Evolutionary conservation across 2,888 invertebrate genomes (phyloP), one percentile per base, ranked within the genome.

Genomic region (Tortrix viridana): DNA sequence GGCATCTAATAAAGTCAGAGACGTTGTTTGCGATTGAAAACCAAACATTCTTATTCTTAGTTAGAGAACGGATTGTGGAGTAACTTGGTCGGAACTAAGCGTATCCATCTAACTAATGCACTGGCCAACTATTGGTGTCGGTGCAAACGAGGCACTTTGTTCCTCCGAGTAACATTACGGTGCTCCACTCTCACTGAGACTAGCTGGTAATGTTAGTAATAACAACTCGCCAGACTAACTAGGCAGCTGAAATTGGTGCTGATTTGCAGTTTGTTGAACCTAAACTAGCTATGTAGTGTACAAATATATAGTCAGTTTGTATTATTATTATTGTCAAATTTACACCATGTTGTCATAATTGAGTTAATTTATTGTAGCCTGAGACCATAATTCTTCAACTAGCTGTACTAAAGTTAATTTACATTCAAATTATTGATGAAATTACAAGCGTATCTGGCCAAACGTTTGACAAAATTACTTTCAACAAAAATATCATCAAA

Each of bases 61-160:
- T 91, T 87, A 79, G 80, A 79, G 77, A 77, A 80, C 73, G 82
- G 85, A 85, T 88, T 87, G 88, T 79, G 82, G 85, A 82, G 77
- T 75, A 88, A 89, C 85, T 89, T 87, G 79, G 80, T 75, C 84
- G 74, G 81, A 84, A 81, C 80, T 80, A 83, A 84, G 84, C 84
- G 82, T 82, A 87, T 85, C 86, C 88, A 90, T 88, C 88, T 87
- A 89, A 86, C 88, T 90, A 90, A 90, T 90, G 89, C 88, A 86
- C 85, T 85, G 89, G 84, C 88, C 86, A 88, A 84, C 85, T 88
- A 84, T 87, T 88, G 88, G 87, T 87, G 85, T 89, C 87, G 82
- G 84, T 85, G 85, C 85, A 84, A 88, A 88, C 86, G 84, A 85
- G 85, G 84, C 84, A 85, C 85, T 88, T 87, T 87, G 85, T 86